These are phyloP conservation scores for Mionectes olivaceus DNA, from an alignment of 2,797 vertebrate genomes.

Conservation along the genomic window DNA sequence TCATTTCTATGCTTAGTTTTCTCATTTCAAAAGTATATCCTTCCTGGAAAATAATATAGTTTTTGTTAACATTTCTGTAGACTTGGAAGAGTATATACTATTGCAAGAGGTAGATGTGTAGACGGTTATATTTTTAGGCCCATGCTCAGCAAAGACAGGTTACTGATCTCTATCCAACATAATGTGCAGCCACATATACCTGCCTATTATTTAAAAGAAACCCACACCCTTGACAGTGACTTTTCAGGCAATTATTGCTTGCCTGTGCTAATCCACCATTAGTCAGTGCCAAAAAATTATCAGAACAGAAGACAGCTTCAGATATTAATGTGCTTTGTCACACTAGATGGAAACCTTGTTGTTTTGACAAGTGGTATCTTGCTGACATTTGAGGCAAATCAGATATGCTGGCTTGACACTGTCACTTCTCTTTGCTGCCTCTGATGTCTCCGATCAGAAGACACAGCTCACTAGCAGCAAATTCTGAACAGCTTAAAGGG, in stretches of 20 bases:
- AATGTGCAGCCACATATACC: neutral
- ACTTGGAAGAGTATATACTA: neutral
- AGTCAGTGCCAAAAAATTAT: conserved; percentile 8
- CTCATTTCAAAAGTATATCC: neutral
- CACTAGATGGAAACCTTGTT: neutral
- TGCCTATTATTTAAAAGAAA: neutral
- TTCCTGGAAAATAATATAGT: neutral
- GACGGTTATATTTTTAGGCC: neutral
- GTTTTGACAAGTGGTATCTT: neutral
- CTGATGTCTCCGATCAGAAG: neutral
- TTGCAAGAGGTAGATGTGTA: neutral
- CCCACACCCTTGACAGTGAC: neutral
- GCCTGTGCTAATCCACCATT: neutral
- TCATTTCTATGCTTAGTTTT: neutral
- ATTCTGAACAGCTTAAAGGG: neutral
- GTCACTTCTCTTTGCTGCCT: neutral
- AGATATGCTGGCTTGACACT: neutral
- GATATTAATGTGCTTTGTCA: neutral
- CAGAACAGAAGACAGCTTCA: neutral
- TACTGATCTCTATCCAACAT: neutral
- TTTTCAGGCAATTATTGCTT: neutral
- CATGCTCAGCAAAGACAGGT: neutral
- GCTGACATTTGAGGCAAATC: neutral
- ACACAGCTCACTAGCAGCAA: neutral
- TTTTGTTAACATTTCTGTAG: neutral